Evolutionary conservation across 2,797 vertebrate genomes (phyloP).

Genomic region (Pristis pectinata): DNA sequence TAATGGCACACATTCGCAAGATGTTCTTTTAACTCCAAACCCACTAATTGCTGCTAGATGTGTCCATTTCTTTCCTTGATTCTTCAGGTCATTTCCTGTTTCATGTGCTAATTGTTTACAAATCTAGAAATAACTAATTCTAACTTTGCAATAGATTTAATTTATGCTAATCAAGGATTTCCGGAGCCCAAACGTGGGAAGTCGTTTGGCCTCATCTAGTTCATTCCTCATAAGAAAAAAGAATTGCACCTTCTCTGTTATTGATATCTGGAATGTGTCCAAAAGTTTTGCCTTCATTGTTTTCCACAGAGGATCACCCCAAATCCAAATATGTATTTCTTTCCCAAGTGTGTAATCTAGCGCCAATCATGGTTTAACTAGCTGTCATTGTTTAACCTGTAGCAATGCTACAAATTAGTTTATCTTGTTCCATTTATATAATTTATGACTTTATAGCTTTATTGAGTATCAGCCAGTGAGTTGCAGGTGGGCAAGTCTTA

Average conservation of each 20-base stretch:
- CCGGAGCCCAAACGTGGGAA: not conserved
- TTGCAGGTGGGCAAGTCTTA: no score
- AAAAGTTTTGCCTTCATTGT: not conserved
- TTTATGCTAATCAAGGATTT: not conserved
- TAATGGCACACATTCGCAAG: not conserved
- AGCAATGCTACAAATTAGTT: not conserved
- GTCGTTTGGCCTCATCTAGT: not conserved
- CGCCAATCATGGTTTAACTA: not conserved
- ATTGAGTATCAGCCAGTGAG: no score
- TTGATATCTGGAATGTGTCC: not conserved
- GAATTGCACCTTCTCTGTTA: not conserved
- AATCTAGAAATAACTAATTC: not conserved
- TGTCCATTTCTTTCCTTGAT: not conserved
- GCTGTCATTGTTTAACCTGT: not conserved
- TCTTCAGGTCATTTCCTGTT: not conserved
- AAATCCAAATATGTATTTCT: not conserved
- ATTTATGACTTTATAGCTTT: no score
- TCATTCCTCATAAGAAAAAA: not conserved
- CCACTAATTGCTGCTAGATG: not conserved
- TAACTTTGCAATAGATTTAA: not conserved
- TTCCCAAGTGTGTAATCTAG: not conserved
- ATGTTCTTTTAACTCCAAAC: not conserved
- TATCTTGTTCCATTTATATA: not conserved
- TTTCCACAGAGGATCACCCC: not conserved
- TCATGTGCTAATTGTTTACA: not conserved